phyloP scores from a whole-genome alignment of 2,113 vertebrate genomes.

The Alaudala cheleensis region DNA sequence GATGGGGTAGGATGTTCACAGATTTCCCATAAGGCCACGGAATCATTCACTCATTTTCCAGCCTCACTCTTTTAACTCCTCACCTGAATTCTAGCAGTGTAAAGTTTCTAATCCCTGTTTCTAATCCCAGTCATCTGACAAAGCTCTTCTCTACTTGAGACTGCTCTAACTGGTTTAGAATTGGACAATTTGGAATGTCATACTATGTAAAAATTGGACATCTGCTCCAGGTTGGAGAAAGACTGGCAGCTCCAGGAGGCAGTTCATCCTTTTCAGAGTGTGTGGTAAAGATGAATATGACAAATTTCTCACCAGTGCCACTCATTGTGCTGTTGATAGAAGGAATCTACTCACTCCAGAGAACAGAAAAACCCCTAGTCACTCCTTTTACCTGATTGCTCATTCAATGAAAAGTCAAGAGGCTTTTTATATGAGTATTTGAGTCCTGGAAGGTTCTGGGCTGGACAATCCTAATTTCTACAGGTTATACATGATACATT shows the following conservation, averaged over 20 bases:
- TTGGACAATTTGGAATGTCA: neutral
- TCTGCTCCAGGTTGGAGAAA: neutral
- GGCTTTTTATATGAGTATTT: neutral
- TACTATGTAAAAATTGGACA: neutral
- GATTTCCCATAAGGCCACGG: neutral
- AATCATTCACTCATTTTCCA: neutral
- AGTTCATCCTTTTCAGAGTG: neutral
- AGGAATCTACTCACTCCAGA: neutral
- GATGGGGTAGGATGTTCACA: neutral
- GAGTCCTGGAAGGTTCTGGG: neutral
- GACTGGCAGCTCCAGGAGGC: neutral
- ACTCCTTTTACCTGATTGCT: neutral
- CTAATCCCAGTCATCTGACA: neutral
- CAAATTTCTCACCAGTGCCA: neutral
- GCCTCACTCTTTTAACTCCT: neutral
- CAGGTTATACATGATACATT: neutral
- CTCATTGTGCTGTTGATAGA: neutral
- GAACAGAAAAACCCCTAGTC: accelerated
- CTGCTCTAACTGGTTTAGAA: neutral
- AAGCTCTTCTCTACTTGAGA: neutral
- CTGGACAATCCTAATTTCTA: neutral
- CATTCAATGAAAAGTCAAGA: neutral
- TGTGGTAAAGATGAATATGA: neutral
- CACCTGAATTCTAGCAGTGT: neutral
- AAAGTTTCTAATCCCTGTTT: neutral